These are phyloP conservation scores for Bhutanitis thaidina DNA, from an alignment of 2,888 invertebrate genomes.

Conservation along the genomic window DNA sequence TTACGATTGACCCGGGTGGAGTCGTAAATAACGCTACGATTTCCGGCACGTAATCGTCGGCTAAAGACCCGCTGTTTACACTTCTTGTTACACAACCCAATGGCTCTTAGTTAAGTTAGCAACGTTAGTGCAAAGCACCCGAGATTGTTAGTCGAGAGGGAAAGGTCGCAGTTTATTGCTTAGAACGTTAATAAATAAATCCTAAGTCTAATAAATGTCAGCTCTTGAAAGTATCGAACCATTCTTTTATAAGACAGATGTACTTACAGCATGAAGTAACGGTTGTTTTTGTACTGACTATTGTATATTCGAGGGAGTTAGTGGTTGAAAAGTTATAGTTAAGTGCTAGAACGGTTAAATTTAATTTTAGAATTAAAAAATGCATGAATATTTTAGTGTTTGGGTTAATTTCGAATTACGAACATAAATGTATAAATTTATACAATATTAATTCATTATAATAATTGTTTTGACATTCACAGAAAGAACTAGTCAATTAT, in stretches of 20 bases:
- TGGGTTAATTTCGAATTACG: too few species aligned
- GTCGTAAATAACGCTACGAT: constrained; percentile 47
- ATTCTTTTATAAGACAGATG: constrained; percentile 1
- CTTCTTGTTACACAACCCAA: constrained; percentile 43
- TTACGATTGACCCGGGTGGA: constrained; percentile 40
- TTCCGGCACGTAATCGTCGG: constrained; percentile 41
- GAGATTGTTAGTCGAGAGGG: constrained; percentile 7
- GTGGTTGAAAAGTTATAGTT: not conserved
- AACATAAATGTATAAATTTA: too few species aligned
- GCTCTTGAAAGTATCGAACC: constrained; percentile 5
- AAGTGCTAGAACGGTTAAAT: too few species aligned
- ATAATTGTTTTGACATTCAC: too few species aligned
- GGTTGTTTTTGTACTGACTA: not conserved
- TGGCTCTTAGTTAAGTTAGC: constrained; percentile 14
- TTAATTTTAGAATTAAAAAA: too few species aligned
- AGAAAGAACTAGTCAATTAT: too few species aligned
- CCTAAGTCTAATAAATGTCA: constrained; percentile 2
- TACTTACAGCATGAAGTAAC: not conserved
- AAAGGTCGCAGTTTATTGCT: constrained; percentile 15
- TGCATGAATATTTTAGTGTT: too few species aligned
- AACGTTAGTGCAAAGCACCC: constrained; percentile 1
- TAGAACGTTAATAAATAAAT: constrained; percentile 13
- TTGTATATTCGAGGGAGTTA: not conserved
- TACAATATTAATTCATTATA: too few species aligned
- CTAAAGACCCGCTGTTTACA: constrained; percentile 40